phyloP scores from a whole-genome alignment of 2,113 vertebrate species.

The Dromiciops gliroides region DNA sequence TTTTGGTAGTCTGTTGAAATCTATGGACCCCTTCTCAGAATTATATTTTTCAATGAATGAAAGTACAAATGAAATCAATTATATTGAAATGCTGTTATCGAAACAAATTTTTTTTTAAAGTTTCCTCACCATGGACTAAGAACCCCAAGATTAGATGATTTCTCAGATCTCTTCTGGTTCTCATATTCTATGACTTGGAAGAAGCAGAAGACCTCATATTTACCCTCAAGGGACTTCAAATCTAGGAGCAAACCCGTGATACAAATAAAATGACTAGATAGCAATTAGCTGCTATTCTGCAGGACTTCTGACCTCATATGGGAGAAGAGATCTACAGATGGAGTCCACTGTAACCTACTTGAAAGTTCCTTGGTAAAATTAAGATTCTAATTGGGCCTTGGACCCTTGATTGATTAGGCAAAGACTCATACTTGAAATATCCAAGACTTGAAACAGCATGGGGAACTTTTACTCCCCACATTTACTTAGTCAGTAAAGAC shows the following conservation, averaged over 20 bases:
- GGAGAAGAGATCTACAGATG: conserved; percentile 28
- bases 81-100: not conserved
- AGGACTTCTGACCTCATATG: conserved; percentile 4
- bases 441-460: not conserved
- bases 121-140: not conserved
- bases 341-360: not conserved
- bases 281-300: not conserved
- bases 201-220: not conserved
- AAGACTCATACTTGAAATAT: not conserved
- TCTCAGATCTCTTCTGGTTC: not conserved
- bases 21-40: not conserved
- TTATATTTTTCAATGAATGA: not conserved
- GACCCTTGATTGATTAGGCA: not conserved
- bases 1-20: not conserved
- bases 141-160: not conserved
- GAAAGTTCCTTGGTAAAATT: not conserved
- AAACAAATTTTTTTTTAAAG: not conserved
- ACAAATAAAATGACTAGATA: not conserved
- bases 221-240: not conserved
- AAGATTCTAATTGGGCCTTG: not conserved
- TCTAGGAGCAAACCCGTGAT: not conserved
- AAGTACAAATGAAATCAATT: not conserved
- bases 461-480: conserved; percentile 35
- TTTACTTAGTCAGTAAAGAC: conserved; percentile 6
- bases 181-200: not conserved